Base-by-base conservation (phyloP, 2,888 invertebrate genomes). In the Mesorhabditis belari region DNA sequence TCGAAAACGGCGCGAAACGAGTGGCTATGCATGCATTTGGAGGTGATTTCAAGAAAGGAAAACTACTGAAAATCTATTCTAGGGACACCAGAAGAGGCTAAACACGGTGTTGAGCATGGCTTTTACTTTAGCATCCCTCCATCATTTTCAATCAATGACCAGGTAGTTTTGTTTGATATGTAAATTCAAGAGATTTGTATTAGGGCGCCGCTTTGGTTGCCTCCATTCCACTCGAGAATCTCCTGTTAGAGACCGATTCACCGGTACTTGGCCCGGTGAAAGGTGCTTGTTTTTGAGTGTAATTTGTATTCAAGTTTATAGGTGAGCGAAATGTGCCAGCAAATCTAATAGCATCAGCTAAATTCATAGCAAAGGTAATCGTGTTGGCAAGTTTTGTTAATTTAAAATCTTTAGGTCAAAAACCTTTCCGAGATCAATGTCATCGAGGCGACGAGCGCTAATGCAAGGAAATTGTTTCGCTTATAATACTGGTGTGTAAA, bases 181-280 rank as follows among this genome's bases (percentile, higher is more conserved):
- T 50, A 28, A 35, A 25, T 23, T 55, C 23, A 54, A 5, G 4
- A 55, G 26, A 57, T 51, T 25, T 49, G 19, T 19, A 51, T 35
- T 35, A 83, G 83, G 81, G 77, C 66, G 69, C 78, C 59, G 78
- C 79, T 62, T 72, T 84, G 27, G 79, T 84, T 29, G 67, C 77
- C 55, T 66, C 71, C 2, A 61, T 84, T 19, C 84, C 84, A 2
- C 57, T 83, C 1, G 81, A 81, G 5, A 77, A 79, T 44, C 69
- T 84, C 3, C 66, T 83, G n/a, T 67, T 84, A 27, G 84, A 84
- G 70, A 84, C 83, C 4, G 84, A 84, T 63, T 82, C 83, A 0
- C 84, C 84, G 3, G 84, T 82, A 5, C 74, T 84, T 3, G 83
- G 83, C 9, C 82, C 83, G 4, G 44, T 25, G 17, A 69, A 64